Evolutionary conservation across 2,888 invertebrate genomes (phyloP).

Genomic region (Elmis aenea): DNA sequence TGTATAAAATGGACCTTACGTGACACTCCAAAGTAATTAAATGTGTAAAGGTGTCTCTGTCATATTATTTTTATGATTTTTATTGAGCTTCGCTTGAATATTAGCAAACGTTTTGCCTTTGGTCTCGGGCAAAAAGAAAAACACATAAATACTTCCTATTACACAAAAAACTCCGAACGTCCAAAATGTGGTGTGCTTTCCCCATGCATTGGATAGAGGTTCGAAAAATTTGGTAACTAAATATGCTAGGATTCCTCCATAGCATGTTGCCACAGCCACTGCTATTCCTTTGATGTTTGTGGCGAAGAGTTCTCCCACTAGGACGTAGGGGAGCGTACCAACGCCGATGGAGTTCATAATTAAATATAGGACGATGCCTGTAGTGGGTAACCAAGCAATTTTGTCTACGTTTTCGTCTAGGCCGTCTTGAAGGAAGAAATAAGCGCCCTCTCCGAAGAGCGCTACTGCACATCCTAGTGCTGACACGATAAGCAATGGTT

Average conservation of each 20-base stretch:
- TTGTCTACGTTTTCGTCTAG: slow-evolving; percentile 41
- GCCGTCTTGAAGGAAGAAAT: slow-evolving; percentile 52
- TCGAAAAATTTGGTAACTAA: slow-evolving; percentile 57
- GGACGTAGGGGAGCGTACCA: slow-evolving; percentile 57
- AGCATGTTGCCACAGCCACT: slow-evolving; percentile 54
- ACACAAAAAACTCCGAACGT: no score
- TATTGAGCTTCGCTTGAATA: no score
- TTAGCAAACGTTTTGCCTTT: no score
- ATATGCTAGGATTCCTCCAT: slow-evolving; percentile 55
- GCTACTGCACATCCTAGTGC: slow-evolving; percentile 53
- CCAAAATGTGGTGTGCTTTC: no score
- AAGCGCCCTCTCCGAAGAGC: slow-evolving; percentile 49
- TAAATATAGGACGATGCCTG: slow-evolving; percentile 55
- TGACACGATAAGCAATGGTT: slow-evolving; percentile 52
- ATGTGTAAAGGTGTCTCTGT: no score
- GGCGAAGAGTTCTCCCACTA: slow-evolving; percentile 61
- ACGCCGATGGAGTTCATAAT: slow-evolving; percentile 57
- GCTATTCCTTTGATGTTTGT: slow-evolving; percentile 59
- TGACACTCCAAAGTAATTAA: no score
- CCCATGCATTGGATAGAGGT: slow-evolving; percentile 51
- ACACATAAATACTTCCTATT: no score
- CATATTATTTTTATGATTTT: no score
- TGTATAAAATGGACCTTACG: no score
- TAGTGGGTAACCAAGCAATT: slow-evolving; percentile 51
- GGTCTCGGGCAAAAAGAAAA: no score